phyloP scores from a whole-genome alignment of 1,140 invertebrate species.

The Goniozus legneri region DNA sequence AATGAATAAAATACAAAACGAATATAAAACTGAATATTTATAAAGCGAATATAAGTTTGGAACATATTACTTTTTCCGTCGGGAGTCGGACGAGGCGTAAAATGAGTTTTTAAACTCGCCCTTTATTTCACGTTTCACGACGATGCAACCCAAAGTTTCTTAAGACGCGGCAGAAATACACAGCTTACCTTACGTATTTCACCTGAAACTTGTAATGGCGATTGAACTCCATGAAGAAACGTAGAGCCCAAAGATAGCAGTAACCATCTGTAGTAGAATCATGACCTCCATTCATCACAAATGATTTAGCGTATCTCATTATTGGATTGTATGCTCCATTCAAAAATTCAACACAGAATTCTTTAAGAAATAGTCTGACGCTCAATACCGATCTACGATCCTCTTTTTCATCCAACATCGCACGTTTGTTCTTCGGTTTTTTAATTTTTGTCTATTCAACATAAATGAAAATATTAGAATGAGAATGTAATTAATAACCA shows the following conservation, averaged over 20 bases:
- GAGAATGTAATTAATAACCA: neutral
- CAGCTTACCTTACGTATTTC: conserved; percentile 78
- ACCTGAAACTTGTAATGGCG: conserved; percentile 79
- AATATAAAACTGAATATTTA: conserved; percentile 18
- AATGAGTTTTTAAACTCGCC: conserved; percentile 30
- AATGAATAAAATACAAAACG: conserved; percentile 17
- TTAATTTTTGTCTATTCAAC: conserved; percentile 60
- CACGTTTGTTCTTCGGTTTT: conserved; percentile 64
- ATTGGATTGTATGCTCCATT: conserved; percentile 88
- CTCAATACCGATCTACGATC: conserved; percentile 74
- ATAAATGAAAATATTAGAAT: conserved; percentile 5
- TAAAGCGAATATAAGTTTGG: conserved; percentile 4
- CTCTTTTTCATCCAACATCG: conserved; percentile 55
- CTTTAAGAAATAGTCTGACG: conserved; percentile 83
- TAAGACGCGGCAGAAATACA: conserved; percentile 8
- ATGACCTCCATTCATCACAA: conserved; percentile 32
- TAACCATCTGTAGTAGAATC: conserved; percentile 75
- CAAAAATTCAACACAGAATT: conserved; percentile 92
- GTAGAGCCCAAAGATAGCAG: conserved; percentile 90
- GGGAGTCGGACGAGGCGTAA: conserved; percentile 28
- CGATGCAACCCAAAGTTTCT: conserved; percentile 3
- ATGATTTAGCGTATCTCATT: conserved; percentile 73
- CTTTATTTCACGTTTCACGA: neutral
- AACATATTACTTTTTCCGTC: neutral
- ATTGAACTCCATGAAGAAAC: conserved; percentile 98